phyloP scores from a whole-genome alignment of 2,888 invertebrate species.

The Syritta pipiens region DNA sequence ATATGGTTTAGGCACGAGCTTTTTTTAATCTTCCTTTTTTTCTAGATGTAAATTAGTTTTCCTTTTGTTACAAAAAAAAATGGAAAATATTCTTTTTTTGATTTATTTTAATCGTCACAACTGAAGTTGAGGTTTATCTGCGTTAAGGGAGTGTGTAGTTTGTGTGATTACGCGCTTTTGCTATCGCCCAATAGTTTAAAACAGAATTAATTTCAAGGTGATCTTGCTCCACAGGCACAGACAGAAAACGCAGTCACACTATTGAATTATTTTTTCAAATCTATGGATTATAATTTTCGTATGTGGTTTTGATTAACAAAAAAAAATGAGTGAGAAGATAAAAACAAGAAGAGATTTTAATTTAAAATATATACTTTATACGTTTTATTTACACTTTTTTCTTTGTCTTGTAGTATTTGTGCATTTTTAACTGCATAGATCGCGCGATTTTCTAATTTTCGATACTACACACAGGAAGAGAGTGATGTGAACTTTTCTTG shows the following conservation, averaged over 20 bases:
- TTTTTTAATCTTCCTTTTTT: slow-evolving; percentile 30
- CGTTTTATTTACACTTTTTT: slow-evolving; percentile 70
- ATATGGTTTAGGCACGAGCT: slow-evolving; percentile 62
- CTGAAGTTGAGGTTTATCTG: too few relatives aligned
- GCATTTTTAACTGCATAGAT: slow-evolving; percentile 67
- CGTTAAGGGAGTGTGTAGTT: too few relatives aligned
- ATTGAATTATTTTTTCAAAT: slow-evolving; percentile 37
- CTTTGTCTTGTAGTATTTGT: slow-evolving; percentile 66
- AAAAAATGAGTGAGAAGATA: too few relatives aligned
- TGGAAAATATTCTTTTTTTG: background rate
- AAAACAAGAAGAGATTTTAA: slow-evolving; percentile 32
- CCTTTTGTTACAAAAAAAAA: background rate
- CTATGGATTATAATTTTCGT: slow-evolving; percentile 31
- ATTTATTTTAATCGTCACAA: too few relatives aligned
- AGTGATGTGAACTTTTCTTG: slow-evolving; percentile 39
- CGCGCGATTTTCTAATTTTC: slow-evolving; percentile 23
- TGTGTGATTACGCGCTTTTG: too few relatives aligned
- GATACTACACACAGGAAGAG: too few relatives aligned
- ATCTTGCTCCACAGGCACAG: too few relatives aligned
- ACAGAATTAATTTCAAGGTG: too few relatives aligned
- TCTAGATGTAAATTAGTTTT: slow-evolving; percentile 6
- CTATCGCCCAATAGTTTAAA: too few relatives aligned
- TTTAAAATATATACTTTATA: slow-evolving; percentile 35
- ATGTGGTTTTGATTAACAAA: slow-evolving; percentile 18
- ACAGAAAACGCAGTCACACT: too few relatives aligned